Evolutionary conservation across 2,888 invertebrate species (phyloP).

Genomic region (Dysmachus trigonus): DNA sequence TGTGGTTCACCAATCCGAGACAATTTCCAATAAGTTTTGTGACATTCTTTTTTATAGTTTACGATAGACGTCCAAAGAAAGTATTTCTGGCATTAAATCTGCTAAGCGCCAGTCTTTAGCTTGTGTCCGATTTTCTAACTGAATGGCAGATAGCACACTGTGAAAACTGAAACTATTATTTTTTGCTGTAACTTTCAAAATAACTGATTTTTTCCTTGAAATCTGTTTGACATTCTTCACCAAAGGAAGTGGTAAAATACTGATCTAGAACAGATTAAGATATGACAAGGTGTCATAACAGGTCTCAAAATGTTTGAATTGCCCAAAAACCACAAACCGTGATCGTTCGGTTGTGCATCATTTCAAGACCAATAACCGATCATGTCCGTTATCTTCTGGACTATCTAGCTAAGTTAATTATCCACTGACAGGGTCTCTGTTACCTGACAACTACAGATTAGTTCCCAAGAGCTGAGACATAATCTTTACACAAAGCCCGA

Average conservation of each 20-base stretch:
- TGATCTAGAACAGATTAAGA: not conserved
- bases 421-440: slow-evolving; percentile 11
- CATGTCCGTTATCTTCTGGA: not conserved
- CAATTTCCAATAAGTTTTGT: not conserved
- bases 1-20: no score
- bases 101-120: not conserved
- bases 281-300: not conserved
- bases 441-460: slow-evolving; percentile 29
- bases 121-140: not conserved
- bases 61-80: not conserved
- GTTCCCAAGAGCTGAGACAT: slow-evolving; percentile 8
- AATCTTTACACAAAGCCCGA: slow-evolving; percentile 17
- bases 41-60: not conserved
- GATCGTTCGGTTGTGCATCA: not conserved
- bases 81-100: no score
- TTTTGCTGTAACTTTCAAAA: not conserved
- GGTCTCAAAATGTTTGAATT: not conserved
- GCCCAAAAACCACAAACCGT: not conserved
- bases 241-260: not conserved
- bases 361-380: not conserved
- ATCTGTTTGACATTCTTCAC: not conserved
- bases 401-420: slow-evolving; percentile 21
- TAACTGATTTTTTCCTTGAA: not conserved
- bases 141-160: not conserved
- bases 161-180: not conserved